phyloP scores from a whole-genome alignment of 2,797 vertebrate genomes.

The Cetoscarus ocellatus region DNA sequence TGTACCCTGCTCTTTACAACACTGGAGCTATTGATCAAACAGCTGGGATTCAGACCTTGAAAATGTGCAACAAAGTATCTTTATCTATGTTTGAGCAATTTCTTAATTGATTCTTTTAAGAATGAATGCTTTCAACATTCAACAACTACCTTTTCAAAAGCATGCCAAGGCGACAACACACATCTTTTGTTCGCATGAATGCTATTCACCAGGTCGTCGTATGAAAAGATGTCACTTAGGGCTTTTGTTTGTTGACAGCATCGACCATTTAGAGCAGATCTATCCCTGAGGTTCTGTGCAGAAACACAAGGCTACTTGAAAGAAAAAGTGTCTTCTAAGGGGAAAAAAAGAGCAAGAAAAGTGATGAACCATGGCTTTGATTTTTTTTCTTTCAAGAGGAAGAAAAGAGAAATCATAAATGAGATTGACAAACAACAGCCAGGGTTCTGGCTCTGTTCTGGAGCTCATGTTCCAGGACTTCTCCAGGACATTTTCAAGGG shows the following conservation, averaged over 20 bases:
- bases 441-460: no score
- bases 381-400: constrained; percentile 12
- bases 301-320: constrained; percentile 26
- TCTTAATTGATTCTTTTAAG: constrained; percentile 60
- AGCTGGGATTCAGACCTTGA: constrained; percentile 53
- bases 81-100: constrained; percentile 58
- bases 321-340: background rate
- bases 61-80: constrained; percentile 50
- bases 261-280: constrained; percentile 27
- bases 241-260: constrained; percentile 53
- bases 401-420: constrained; percentile 10
- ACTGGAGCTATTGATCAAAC: constrained; percentile 24
- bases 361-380: background rate
- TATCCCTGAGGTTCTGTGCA: constrained; percentile 18
- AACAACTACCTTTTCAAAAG: constrained; percentile 47
- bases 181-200: constrained; percentile 55
- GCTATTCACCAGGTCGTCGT: constrained; percentile 13
- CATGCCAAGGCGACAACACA: constrained; percentile 43
- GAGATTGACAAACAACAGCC: constrained; percentile 9
- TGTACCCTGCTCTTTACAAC: constrained; percentile 13
- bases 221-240: constrained; percentile 45
- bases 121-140: constrained; percentile 56
- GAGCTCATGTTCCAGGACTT: no score
- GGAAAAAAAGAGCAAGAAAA: constrained; percentile 16
- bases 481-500: no score